These are phyloP conservation scores for Gobio occitaniae DNA, from an alignment of 2,797 vertebrate species.

Conservation along the genomic window DNA sequence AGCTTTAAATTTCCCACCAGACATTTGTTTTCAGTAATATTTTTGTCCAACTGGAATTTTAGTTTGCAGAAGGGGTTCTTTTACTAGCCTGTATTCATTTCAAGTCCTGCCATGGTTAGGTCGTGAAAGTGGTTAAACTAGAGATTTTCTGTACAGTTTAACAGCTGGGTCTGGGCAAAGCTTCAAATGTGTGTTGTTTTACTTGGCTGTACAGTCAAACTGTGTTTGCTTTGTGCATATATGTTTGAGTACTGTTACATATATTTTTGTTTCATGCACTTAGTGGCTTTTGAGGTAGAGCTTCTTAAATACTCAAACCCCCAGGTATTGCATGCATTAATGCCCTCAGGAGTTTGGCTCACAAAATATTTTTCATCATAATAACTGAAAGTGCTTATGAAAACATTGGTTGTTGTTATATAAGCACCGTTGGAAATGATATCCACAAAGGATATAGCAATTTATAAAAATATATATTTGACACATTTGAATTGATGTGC, in stretches of 20 bases:
- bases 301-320: constrained; percentile 24
- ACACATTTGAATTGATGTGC: neutral
- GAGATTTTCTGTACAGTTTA: constrained; percentile 1
- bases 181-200: constrained; percentile 29
- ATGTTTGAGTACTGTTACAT: constrained; percentile 25
- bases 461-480: neutral
- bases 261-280: neutral
- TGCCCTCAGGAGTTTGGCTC: constrained; percentile 10
- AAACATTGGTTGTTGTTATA: constrained; percentile 16
- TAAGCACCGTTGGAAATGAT: constrained; percentile 6
- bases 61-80: neutral
- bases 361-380: constrained; percentile 49
- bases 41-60: neutral
- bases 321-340: constrained; percentile 9
- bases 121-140: constrained; percentile 7
- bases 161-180: constrained; percentile 3
- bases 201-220: constrained; percentile 22
- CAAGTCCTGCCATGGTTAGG: neutral
- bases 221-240: constrained; percentile 1
- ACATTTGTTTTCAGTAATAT: neutral
- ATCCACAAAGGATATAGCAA: neutral
- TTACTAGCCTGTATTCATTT: neutral
- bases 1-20: neutral
- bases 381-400: constrained; percentile 34
- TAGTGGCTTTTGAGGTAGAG: constrained; percentile 45